A percentile compares a stretch with the other conserved stretches of the same genome.
Conservation (phyloP, 2,888 invertebrate genomes). For the Trichogramma evanescens region DNA sequence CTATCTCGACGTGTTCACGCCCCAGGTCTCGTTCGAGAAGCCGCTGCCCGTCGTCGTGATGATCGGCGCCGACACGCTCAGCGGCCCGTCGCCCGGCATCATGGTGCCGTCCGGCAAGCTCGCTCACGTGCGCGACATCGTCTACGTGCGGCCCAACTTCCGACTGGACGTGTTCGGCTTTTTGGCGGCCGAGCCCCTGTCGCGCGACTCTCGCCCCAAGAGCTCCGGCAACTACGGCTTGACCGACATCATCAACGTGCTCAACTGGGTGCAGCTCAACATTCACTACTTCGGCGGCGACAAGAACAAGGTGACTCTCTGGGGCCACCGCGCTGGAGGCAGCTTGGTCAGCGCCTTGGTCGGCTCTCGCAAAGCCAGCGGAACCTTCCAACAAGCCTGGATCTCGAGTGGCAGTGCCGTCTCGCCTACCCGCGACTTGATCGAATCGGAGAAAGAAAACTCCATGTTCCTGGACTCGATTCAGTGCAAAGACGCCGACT, state of each 20-base stretch:
- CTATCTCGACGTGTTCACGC: conserved; percentile 75
- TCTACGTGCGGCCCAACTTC: conserved; percentile 83
- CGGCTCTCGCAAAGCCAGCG: conserved; percentile 54
- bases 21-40: conserved; percentile 69
- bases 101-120: conserved; percentile 69
- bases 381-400: conserved; percentile 72
- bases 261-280: conserved; percentile 75
- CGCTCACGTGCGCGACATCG: conserved; percentile 69
- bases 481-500: conserved; percentile 53
- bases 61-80: conserved; percentile 72
- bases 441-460: conserved; percentile 57
- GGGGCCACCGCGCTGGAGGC: conserved; percentile 81
- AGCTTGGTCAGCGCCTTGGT: conserved; percentile 73
- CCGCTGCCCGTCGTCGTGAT: conserved; percentile 77
- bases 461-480: conserved; percentile 55
- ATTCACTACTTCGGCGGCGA: conserved; percentile 81
- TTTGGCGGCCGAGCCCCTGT: conserved; percentile 65
- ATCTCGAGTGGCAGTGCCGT: conserved; percentile 70
- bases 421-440: conserved; percentile 60
- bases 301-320: conserved; percentile 66
- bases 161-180: conserved; percentile 63
- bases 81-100: conserved; percentile 67
- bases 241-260: conserved; percentile 68
- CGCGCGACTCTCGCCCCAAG: conserved; percentile 62
- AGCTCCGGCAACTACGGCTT: conserved; percentile 82